Conservation (phyloP, 1,140 invertebrate genomes). For the Streblospio benedicti region DNA sequence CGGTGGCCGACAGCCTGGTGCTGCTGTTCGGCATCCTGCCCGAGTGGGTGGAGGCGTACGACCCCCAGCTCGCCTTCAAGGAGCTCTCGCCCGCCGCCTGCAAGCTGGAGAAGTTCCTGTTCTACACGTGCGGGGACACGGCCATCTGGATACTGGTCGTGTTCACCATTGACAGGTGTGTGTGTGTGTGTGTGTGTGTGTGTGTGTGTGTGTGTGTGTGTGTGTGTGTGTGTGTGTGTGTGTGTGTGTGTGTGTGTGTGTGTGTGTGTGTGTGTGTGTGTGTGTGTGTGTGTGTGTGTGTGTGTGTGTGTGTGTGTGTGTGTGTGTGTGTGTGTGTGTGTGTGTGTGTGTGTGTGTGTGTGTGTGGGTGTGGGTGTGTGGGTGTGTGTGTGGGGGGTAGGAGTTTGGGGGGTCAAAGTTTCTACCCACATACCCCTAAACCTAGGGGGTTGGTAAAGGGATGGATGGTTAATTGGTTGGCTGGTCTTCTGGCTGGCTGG, state of each 20-base stretch:
- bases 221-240: slow-evolving; percentile 6
- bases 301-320: slow-evolving; percentile 13
- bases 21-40: not conserved
- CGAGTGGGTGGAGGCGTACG: slow-evolving; percentile 12
- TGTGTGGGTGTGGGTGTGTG: not conserved
- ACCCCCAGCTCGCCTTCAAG: too few species aligned
- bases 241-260: slow-evolving; percentile 11
- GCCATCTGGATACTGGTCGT: too few species aligned
- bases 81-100: too few species aligned
- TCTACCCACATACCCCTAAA: too few species aligned
- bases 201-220: slow-evolving; percentile 13
- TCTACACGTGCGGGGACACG: too few species aligned
- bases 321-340: slow-evolving; percentile 11
- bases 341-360: slow-evolving; percentile 4
- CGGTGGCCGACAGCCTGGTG: slow-evolving; percentile 2
- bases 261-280: slow-evolving; percentile 9
- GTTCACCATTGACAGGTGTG: too few species aligned
- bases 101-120: too few species aligned
- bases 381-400: slow-evolving; percentile 6
- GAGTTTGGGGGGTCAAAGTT: too few species aligned
- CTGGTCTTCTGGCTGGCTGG: too few species aligned
- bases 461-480: too few species aligned
- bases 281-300: slow-evolving; percentile 8
- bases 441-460: too few species aligned
- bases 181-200: slow-evolving; percentile 10